A percentile compares a stretch with the other conserved stretches of the same genome.
Conservation (phyloP, 1,140 invertebrate species). For the Hylyphantes graminicola region DNA sequence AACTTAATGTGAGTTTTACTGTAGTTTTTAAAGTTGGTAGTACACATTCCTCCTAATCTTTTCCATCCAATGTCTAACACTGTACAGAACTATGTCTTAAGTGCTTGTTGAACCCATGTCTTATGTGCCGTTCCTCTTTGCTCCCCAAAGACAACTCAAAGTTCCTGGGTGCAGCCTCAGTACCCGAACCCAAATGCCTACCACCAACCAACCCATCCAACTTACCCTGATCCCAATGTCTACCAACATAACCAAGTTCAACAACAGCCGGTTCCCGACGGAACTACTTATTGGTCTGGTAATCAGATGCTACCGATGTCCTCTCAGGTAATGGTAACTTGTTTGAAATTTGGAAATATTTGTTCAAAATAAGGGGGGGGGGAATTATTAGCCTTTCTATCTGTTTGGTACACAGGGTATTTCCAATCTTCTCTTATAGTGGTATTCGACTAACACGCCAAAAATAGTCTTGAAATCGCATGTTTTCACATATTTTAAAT, state of each 20-base stretch:
- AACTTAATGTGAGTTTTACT: no score
- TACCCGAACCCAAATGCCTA: constrained; percentile 29
- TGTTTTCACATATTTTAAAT: no score
- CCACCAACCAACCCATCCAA: constrained; percentile 22
- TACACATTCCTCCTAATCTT: neutral
- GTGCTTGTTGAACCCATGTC: neutral
- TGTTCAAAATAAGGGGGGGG: no score
- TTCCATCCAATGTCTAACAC: neutral
- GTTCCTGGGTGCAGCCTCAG: constrained; percentile 35
- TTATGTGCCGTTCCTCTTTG: neutral
- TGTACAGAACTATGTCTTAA: neutral
- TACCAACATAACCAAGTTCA: constrained; percentile 36
- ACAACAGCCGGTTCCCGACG: constrained; percentile 26
- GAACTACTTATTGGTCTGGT: constrained; percentile 31
- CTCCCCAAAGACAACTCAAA: constrained; percentile 28
- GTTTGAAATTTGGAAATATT: no score
- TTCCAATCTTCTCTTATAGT: no score
- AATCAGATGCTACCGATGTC: constrained; percentile 27
- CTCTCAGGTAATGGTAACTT: constrained; percentile 32
- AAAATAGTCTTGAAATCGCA: no score
- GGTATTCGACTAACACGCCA: no score
- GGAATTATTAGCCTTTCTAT: no score
- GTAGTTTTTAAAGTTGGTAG: no score
- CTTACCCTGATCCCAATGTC: constrained; percentile 8
- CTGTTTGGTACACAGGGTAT: no score